Evolutionary conservation across 2,888 invertebrate genomes (phyloP).

Genomic region (Aspidiotus rigidus): DNA sequence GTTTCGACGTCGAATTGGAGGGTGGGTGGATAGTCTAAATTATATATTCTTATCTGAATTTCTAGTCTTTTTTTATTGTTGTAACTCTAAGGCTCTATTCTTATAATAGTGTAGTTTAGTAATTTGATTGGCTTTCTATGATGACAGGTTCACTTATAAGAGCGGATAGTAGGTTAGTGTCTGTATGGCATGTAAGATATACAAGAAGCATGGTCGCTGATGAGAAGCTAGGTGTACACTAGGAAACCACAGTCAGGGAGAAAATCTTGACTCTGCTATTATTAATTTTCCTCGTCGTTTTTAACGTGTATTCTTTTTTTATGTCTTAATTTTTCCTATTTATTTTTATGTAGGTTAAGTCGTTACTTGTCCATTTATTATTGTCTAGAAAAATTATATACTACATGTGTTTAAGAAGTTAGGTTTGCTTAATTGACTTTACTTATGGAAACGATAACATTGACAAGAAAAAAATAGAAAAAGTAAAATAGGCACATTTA

Average conservation of each 20-base stretch:
- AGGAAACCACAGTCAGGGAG: slow-evolving; percentile 31
- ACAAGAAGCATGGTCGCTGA: slow-evolving; percentile 11
- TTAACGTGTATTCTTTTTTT: neutral
- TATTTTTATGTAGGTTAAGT: no score
- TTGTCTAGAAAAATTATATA: slow-evolving; percentile 12
- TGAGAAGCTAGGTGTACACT: slow-evolving; percentile 29
- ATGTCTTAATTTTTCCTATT: neutral
- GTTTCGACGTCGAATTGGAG: no score
- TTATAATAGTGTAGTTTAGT: neutral
- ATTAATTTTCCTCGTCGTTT: slow-evolving; percentile 5
- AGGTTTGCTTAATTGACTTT: slow-evolving; percentile 14
- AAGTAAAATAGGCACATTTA: no score
- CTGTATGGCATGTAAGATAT: slow-evolving; percentile 12
- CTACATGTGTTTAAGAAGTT: slow-evolving; percentile 26
- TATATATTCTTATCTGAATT: no score
- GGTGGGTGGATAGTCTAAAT: no score
- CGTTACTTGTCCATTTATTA: slow-evolving; percentile 3
- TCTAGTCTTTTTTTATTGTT: no score
- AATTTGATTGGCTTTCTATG: slow-evolving; percentile 25
- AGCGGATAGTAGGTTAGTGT: slow-evolving; percentile 25
- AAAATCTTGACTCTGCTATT: slow-evolving; percentile 9
- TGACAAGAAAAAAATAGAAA: no score
- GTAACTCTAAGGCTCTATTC: no score
- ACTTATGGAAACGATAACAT: neutral
- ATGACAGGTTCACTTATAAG: slow-evolving; percentile 25